Base-by-base conservation (phyloP, 2,797 vertebrate species). In the Onychomys arenicola region DNA sequence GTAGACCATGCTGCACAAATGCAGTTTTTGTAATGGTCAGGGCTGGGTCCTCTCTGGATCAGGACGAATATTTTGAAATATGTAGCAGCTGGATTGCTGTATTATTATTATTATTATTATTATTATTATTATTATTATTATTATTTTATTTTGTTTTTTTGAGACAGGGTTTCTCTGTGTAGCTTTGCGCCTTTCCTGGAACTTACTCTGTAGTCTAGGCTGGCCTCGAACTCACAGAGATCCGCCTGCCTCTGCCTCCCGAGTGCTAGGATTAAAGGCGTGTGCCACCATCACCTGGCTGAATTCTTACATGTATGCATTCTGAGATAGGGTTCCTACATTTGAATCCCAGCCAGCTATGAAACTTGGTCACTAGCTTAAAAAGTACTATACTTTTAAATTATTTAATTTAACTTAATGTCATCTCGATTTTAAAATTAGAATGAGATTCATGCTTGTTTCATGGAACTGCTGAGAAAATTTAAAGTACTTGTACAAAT, bases 401-500 rank as follows among this genome's bases (percentile, higher is more conserved):
- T 57, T 75, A 37, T 55, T 55, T 55, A 37, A 52, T 65, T 78
- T 43, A 55, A 37, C 78, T 90, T 55, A 67, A 67, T 40, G n/a
- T 59, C 73, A 90, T 27, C 2, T 93, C 21, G 9, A 46, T 81
- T 84, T 61, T 61, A 90, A 95, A 96, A 78, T 13, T 32, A 71
- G 52, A 6, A 49, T 71, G 37, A 46, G 6, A 69, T 19, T 69
- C 63, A 16, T 63, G 55, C 43, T 92, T 91, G 55, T 82, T 37
- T 92, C 29, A 83, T n/a, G 43, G 55, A 23, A 27, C 80, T 69
- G 6, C 16, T 78, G 77, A 73, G 81, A 89, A 46, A 65, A 89
- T 78, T 78, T 34, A 57, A 77, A 37, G 29, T 93, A 40, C 78
- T 92, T 75, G 61, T n/a, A 46, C 8, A 17, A 43, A 75, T 32